These are phyloP conservation scores for Etheostoma spectabile DNA, from an alignment of 2,113 vertebrate species.

Conservation along the genomic window DNA sequence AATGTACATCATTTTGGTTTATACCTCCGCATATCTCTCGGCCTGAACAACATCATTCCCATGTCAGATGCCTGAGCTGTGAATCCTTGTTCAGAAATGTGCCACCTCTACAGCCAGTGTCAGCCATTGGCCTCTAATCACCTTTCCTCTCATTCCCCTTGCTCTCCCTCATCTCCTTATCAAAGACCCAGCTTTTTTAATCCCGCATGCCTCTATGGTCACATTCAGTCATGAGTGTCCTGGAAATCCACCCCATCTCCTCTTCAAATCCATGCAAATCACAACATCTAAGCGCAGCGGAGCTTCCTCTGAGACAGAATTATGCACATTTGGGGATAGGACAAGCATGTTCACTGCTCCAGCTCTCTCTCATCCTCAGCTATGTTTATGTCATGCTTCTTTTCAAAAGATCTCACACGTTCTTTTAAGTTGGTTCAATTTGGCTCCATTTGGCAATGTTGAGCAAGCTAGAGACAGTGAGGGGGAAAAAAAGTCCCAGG, in stretches of 20 bases:
- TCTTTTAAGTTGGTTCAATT: constrained; percentile 69
- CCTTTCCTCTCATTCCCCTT: constrained; percentile 47
- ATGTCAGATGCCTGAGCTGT: constrained; percentile 11
- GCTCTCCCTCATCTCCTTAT: constrained; percentile 75
- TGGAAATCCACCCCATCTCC: constrained; percentile 76
- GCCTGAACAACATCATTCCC: constrained; percentile 8
- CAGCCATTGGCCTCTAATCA: constrained; percentile 62
- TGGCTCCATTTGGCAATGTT: constrained; percentile 53
- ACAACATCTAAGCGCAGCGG: constrained; percentile 78
- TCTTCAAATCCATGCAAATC: constrained; percentile 82
- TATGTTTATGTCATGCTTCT: constrained; percentile 73
- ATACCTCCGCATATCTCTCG: background rate
- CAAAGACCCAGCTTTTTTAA: constrained; percentile 73
- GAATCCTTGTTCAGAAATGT: constrained; percentile 55
- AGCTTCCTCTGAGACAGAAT: constrained; percentile 75
- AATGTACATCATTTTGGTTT: background rate
- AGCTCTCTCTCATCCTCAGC: constrained; percentile 57
- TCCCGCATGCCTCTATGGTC: constrained; percentile 77
- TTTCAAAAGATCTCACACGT: constrained; percentile 61
- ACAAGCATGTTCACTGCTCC: constrained; percentile 40
- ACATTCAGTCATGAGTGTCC: constrained; percentile 80
- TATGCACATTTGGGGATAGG: constrained; percentile 72
- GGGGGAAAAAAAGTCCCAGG: constrained; percentile 3
- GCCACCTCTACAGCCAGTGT: constrained; percentile 35
- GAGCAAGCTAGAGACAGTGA: constrained; percentile 36